Conservation (phyloP, 2,888 invertebrate species). For the Ochropacha duplaris region DNA sequence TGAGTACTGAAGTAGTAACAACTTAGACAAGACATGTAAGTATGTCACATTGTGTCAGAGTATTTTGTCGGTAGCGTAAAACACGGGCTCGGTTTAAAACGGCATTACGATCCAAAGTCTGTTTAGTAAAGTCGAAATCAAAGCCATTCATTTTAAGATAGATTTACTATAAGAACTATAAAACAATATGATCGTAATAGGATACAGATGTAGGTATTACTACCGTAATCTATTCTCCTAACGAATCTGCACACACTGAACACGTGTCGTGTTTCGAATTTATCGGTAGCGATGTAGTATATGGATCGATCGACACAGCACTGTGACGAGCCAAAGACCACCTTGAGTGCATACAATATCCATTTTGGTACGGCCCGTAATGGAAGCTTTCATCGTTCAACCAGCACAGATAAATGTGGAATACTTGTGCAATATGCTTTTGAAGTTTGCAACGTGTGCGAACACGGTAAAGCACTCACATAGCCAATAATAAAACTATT, state of each 20-base stretch:
- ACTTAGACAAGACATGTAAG: too few relatives aligned
- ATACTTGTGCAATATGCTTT: conserved; percentile 70
- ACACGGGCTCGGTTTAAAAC: too few relatives aligned
- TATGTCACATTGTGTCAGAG: too few relatives aligned
- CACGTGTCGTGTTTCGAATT: not conserved
- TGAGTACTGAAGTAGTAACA: too few relatives aligned
- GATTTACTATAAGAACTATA: too few relatives aligned
- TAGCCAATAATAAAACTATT: conserved; percentile 57
- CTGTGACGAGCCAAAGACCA: conserved; percentile 44
- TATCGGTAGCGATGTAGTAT: conserved; percentile 33
- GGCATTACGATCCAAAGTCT: too few relatives aligned
- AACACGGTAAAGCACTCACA: conserved; percentile 55
- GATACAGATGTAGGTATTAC: too few relatives aligned
- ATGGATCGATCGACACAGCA: conserved; percentile 39
- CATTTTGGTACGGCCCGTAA: conserved; percentile 63
- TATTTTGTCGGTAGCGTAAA: too few relatives aligned
- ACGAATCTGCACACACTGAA: not conserved
- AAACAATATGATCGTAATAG: too few relatives aligned
- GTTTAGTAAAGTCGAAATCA: too few relatives aligned
- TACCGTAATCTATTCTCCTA: too few relatives aligned
- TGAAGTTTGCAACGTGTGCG: conserved; percentile 60
- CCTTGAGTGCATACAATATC: conserved; percentile 74
- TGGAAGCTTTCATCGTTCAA: conserved; percentile 70
- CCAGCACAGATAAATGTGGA: conserved; percentile 65
- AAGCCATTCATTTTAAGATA: too few relatives aligned